Evolutionary conservation across 2,888 invertebrate species (phyloP), one percentile per base, ranked within the genome.

Genomic region (Hirtodrosophila alboralis): DNA sequence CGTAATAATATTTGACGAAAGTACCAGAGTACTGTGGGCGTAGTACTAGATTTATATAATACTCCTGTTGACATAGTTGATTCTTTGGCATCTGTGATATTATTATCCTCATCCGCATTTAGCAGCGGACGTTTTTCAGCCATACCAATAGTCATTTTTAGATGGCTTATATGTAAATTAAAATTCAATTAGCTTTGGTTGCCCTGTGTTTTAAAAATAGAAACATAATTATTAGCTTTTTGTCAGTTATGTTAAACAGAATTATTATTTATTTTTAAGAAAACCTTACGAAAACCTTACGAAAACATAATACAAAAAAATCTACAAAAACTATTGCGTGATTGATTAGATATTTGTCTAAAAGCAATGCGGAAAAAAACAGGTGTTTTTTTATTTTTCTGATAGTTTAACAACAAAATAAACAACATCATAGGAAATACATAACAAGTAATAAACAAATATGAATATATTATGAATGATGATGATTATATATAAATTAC

Each of bases 1-100:
- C 87, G 77, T 21, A 84, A 47, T 21, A 81, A 8, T 18, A 84
- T 44, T 18, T 84, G 61, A 4, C 71, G 44, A 28, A 59, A 34
- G 16, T 61, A 71, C 44, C 67, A 45, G 10, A 53, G 14, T 4
- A 75, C 26, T 1, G 45, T 43, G 10, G 56, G 61, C 1, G 61
- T n/a, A 6, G 37, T 18, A 7, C 21, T 23, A 0, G 54, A 7
- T 5, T 57, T 61, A 5, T 45, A 53, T 26, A 27, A 10, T 0
- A 69, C 36, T 7, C 56, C 56, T 2, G 57, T 12, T 0, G 23
- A 7, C 34, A 37, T 5, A 1, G 13, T 5, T 6, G 57, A 30
- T 23, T 59, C 65, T 18, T 18, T 45, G 31, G 6, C 37, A 10
- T n/a, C 41, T 12, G 5, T 1, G 9, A 7, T 6, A 5, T 3